Evolutionary conservation across 2,797 vertebrate genomes (phyloP).

Genomic region (Trachops cirrhosus): DNA sequence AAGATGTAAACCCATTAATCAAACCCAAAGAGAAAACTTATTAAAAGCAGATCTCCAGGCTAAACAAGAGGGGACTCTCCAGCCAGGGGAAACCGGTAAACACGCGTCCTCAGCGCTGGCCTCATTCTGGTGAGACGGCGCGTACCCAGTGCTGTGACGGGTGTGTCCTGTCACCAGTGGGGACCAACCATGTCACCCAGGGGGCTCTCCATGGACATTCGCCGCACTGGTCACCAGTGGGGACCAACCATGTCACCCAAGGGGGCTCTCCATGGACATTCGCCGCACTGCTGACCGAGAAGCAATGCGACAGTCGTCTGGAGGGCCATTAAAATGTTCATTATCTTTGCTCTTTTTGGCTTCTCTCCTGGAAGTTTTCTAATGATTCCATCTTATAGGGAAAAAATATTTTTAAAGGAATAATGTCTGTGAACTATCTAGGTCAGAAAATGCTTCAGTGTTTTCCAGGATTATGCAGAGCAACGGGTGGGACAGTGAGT

Average conservation of each 20-base stretch:
- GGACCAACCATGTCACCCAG: neutral
- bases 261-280: no score
- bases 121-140: rapidly evolving
- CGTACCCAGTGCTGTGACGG: neutral
- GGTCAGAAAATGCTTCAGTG: neutral
- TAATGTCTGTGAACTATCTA: neutral
- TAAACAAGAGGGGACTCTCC: neutral
- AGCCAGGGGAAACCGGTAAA: neutral
- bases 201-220: neutral
- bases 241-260: neutral
- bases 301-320: neutral
- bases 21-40: neutral
- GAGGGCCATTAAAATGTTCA: neutral
- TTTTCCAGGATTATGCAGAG: neutral
- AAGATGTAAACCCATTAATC: neutral
- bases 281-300: neutral
- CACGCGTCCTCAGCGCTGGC: neutral
- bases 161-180: neutral
- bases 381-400: neutral
- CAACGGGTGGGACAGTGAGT: neutral
- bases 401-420: neutral
- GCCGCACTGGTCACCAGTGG: neutral
- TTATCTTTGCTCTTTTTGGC: neutral
- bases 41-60: neutral
- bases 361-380: neutral